These are phyloP conservation scores for Xenentodon cancila DNA, from an alignment of 2,797 vertebrate genomes.

Conservation along the genomic window DNA sequence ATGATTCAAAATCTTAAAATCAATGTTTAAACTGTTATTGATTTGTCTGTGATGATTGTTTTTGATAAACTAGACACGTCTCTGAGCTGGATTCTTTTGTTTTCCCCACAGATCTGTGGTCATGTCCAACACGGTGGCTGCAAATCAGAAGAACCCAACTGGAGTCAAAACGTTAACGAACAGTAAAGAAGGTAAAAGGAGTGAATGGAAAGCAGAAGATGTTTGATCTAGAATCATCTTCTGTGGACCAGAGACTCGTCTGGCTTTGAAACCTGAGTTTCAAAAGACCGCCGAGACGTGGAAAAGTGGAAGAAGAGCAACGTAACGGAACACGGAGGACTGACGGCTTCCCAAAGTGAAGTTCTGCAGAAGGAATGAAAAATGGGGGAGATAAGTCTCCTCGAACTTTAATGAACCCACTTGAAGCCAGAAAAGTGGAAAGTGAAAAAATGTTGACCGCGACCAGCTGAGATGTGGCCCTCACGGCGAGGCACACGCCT, in stretches of 20 bases:
- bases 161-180: constrained; percentile 18
- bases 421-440: no score
- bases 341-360: no score
- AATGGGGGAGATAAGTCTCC: no score
- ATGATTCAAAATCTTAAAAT: not conserved
- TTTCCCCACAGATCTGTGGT: constrained; percentile 59
- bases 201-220: no score
- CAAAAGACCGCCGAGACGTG: no score
- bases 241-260: not conserved
- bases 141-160: constrained; percentile 29
- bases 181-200: constrained; percentile 37
- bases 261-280: not conserved
- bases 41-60: not conserved
- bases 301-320: no score
- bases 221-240: constrained; percentile 7
- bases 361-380: no score
- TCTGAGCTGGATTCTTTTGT: constrained; percentile 14
- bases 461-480: no score
- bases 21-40: not conserved
- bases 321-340: no score
- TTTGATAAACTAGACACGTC: not conserved
- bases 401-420: no score
- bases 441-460: no score
- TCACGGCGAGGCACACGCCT: no score
- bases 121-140: constrained; percentile 49